Evolutionary conservation across 2,888 invertebrate species (phyloP), one percentile per base, ranked within the genome.

Genomic region (Ichneumoninae sp.): DNA sequence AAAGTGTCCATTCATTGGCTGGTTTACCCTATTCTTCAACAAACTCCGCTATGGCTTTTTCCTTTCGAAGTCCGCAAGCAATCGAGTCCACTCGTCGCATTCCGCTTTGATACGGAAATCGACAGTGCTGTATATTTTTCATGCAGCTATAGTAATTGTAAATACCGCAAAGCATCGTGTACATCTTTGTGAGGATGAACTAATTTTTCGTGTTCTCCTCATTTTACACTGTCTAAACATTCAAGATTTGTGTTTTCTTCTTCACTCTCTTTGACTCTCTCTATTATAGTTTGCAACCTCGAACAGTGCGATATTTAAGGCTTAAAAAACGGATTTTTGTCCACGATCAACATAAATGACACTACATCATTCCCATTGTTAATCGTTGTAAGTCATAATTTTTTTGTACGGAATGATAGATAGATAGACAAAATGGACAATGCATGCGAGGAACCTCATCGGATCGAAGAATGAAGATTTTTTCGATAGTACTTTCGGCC

Each of bases 401-500:
- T 84, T 84, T 84, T 84, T 82, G 79, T 84, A 84, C 70, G 76
- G 68, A 80, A 76, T 68, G 62, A 71, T 78, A 81, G 79, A 82
- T 82, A 82, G 66, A 57, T 57, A 70, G 70, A 71, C 8, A 40
- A 74, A 70, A 44, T 60, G 13, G 30, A 19, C 44, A 62, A 75
- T 65, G 30, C 16, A 75, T 65, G 65, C 16, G 50, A 40, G 74
- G 54, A 62, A 54, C 60, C 54, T 36, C 13, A 16, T 65, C 5
- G 65, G 44, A 33, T 72, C 60, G 78, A 57, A 33, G 60, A 69
- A 44, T n/a, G 4, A 57, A 81, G 52, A 70, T 74, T 78, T 70
- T 65, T 52, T 80, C 69, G 60, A 70, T n/a, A 22, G 74, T 70
- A 79, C 69, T 74, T 65, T 54, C 5, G 47, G 66, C 36, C 26